Evolutionary conservation across 2,113 vertebrate genomes (phyloP).

Genomic region (Glaucomys volans): DNA sequence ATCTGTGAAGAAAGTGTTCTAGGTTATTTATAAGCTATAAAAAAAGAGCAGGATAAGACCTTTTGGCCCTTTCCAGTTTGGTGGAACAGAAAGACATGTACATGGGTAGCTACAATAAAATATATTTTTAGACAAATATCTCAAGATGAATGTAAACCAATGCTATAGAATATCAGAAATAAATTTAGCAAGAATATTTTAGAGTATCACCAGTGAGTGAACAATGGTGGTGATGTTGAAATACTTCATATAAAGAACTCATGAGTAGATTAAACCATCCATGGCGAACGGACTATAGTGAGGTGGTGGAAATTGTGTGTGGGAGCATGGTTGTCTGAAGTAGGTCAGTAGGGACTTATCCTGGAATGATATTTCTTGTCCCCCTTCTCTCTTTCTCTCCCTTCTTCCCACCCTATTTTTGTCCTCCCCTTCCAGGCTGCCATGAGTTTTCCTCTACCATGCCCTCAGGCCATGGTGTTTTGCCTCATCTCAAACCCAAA

Average conservation of each 20-base stretch:
- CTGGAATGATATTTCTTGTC: too few relatives aligned
- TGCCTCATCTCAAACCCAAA: too few relatives aligned
- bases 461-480: too few relatives aligned
- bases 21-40: not conserved
- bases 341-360: too few relatives aligned
- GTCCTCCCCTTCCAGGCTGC: too few relatives aligned
- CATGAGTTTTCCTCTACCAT: too few relatives aligned
- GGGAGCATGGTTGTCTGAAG: too few relatives aligned
- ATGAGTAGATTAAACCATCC: too few relatives aligned
- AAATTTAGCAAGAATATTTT: not conserved
- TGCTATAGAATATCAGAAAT: conserved; percentile 45
- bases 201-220: not conserved
- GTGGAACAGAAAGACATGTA: not conserved
- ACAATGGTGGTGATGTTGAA: not conserved
- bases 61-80: not conserved
- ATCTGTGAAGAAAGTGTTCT: not conserved
- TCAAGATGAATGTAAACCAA: not conserved
- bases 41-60: not conserved
- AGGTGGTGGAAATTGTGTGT: too few relatives aligned
- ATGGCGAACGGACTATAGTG: too few relatives aligned
- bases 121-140: not conserved
- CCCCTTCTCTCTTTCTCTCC: too few relatives aligned
- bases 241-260: not conserved
- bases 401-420: too few relatives aligned
- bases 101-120: not conserved